These are phyloP conservation scores for Torymus aiolomorphi DNA, from an alignment of 2,888 invertebrate genomes.

Conservation along the genomic window DNA sequence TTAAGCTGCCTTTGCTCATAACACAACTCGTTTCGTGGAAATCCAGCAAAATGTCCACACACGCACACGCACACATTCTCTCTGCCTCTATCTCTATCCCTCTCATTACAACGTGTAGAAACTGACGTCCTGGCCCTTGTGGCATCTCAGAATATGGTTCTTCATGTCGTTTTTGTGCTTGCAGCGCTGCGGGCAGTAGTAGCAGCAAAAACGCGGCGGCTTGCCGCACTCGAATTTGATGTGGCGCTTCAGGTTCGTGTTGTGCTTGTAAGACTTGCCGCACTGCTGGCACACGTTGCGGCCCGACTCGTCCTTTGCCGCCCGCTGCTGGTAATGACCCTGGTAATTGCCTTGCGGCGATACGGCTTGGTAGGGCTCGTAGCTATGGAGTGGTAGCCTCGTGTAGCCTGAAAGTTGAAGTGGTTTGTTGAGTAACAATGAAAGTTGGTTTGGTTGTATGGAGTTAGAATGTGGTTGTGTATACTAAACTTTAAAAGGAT, in stretches of 20 bases:
- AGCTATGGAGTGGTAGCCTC: neutral
- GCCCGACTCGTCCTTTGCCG: no score
- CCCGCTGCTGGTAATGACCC: no score
- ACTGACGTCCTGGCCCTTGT: slow-evolving; percentile 17
- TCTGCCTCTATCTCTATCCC: no score
- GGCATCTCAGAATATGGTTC: slow-evolving; percentile 26
- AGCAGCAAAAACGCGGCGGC: slow-evolving; percentile 63
- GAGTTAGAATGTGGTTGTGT: no score
- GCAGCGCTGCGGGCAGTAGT: slow-evolving; percentile 58
- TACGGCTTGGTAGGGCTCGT: no score
- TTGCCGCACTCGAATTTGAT: slow-evolving; percentile 55
- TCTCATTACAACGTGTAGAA: neutral
- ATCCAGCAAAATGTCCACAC: neutral
- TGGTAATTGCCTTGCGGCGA: no score
- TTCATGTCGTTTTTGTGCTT: slow-evolving; percentile 28
- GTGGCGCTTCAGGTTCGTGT: slow-evolving; percentile 39
- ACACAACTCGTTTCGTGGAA: neutral
- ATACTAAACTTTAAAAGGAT: no score
- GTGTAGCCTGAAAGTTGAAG: slow-evolving; percentile 2
- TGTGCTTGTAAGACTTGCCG: slow-evolving; percentile 35
- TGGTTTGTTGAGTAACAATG: no score
- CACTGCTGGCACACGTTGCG: slow-evolving; percentile 23
- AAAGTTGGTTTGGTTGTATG: no score
- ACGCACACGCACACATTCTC: no score
- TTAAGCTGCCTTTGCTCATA: no score